phyloP scores from a whole-genome alignment of 2,797 vertebrate species.

The Valencia hispanica region DNA sequence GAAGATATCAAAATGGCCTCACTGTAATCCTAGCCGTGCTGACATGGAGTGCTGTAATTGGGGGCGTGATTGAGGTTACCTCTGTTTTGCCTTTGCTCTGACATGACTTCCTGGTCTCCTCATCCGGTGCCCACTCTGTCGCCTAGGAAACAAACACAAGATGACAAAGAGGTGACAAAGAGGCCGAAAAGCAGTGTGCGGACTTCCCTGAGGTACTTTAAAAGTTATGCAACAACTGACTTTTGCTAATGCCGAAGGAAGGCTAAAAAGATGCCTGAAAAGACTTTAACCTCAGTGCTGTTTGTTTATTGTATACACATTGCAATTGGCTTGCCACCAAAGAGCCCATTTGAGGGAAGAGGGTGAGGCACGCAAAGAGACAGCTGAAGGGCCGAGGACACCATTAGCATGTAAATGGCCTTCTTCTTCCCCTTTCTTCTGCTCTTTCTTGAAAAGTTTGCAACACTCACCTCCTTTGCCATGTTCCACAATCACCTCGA shows the following conservation, averaged over 20 bases:
- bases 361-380: slow-evolving; percentile 58
- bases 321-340: slow-evolving; percentile 71
- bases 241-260: slow-evolving; percentile 55
- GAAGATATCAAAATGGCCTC: slow-evolving; percentile 55
- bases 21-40: slow-evolving; percentile 32
- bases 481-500: slow-evolving; percentile 23
- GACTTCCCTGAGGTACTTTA: slow-evolving; percentile 37
- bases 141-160: slow-evolving; percentile 85
- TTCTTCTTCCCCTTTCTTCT: slow-evolving; percentile 59
- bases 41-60: slow-evolving; percentile 63
- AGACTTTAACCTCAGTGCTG: slow-evolving; percentile 71
- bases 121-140: slow-evolving; percentile 95
- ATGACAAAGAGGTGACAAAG: slow-evolving; percentile 65
- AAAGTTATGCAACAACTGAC: slow-evolving; percentile 61
- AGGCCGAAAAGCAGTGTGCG: slow-evolving; percentile 52
- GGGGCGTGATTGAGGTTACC: slow-evolving; percentile 77
- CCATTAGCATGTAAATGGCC: slow-evolving; percentile 84
- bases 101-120: slow-evolving; percentile 96
- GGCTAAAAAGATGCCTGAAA: slow-evolving; percentile 65
- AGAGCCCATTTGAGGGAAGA: slow-evolving; percentile 60
- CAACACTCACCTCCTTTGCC: slow-evolving; percentile 35
- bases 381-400: slow-evolving; percentile 66
- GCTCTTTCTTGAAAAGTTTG: slow-evolving; percentile 55
- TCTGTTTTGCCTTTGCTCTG: slow-evolving; percentile 99
- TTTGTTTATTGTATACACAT: slow-evolving; percentile 84